These are phyloP conservation scores for Ctenoplectra terminalis DNA, from an alignment of 1,140 invertebrate species.

Conservation along the genomic window DNA sequence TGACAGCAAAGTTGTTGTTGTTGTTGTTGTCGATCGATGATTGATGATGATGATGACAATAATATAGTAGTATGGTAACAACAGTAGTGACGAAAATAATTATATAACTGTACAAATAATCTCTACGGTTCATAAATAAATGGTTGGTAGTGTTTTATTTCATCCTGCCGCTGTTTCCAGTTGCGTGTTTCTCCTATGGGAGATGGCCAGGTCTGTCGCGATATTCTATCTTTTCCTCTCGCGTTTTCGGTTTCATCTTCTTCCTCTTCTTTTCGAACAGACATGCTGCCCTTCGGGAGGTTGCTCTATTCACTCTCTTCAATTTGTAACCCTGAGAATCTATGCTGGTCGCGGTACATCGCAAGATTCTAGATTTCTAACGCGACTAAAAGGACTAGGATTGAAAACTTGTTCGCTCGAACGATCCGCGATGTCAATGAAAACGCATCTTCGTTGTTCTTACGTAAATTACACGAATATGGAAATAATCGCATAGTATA, in stretches of 20 bases:
- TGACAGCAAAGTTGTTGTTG: too few species aligned
- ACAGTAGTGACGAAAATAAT: conserved; percentile 29
- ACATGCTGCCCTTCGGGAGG: neutral
- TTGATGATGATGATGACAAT: neutral
- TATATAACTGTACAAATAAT: conserved; percentile 13
- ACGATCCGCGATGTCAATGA: neutral
- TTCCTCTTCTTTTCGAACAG: neutral
- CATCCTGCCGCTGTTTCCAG: neutral
- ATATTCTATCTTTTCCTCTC: neutral
- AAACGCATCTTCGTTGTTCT: neutral
- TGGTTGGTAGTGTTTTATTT: conserved; percentile 20
- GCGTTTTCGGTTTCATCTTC: neutral
- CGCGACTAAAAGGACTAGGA: conserved; percentile 33
- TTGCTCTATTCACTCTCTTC: neutral
- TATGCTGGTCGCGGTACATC: neutral
- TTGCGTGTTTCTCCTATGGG: neutral
- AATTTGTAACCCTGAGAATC: neutral
- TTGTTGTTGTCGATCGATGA: too few species aligned
- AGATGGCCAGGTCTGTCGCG: neutral
- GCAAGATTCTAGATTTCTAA: neutral
- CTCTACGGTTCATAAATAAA: conserved; percentile 22
- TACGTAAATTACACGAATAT: neutral
- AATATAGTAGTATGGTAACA: conserved; percentile 27
- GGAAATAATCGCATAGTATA: neutral
- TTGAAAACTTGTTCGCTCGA: conserved; percentile 9